These are phyloP conservation scores for Drosophila flavopinicola DNA, from an alignment of 2,888 invertebrate species.

Conservation along the genomic window DNA sequence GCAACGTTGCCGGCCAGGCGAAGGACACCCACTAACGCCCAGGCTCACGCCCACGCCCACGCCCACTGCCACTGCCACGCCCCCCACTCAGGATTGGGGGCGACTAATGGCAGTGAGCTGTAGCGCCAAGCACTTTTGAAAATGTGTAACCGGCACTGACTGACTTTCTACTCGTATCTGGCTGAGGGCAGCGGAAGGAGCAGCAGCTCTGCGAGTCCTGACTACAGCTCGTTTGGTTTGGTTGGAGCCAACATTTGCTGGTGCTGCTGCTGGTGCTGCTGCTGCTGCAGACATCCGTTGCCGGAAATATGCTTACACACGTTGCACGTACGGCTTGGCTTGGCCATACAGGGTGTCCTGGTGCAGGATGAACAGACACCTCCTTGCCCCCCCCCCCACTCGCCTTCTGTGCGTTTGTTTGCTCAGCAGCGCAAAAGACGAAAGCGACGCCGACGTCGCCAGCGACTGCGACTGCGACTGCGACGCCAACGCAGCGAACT, in stretches of 20 bases:
- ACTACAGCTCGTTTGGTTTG: slow-evolving; percentile 61
- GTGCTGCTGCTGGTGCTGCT: slow-evolving; percentile 24
- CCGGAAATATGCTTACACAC: slow-evolving; percentile 78
- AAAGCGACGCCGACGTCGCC: slow-evolving; percentile 39
- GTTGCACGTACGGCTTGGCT: slow-evolving; percentile 55
- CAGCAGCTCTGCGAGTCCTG: slow-evolving; percentile 4
- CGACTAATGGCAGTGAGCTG: slow-evolving; percentile 71
- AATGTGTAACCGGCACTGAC: slow-evolving; percentile 78
- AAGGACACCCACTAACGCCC: slow-evolving; percentile 27
- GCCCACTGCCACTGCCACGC: not conserved
- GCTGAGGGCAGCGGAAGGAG: slow-evolving; percentile 39
- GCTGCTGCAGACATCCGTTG: slow-evolving; percentile 68
- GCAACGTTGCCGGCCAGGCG: slow-evolving; percentile 46
- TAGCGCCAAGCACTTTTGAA: slow-evolving; percentile 75
- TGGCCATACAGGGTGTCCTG: slow-evolving; percentile 49
- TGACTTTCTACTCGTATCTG: slow-evolving; percentile 69
- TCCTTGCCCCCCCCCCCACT: not conserved
- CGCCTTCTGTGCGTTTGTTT: slow-evolving; percentile 50
- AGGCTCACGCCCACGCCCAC: not conserved
- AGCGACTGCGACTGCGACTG: slow-evolving; percentile 11
- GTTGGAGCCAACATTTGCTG: slow-evolving; percentile 70
- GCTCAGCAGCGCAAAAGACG: slow-evolving; percentile 55
- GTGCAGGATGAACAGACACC: slow-evolving; percentile 3
- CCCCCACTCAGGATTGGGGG: slow-evolving; percentile 11
- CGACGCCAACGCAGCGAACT: slow-evolving; percentile 64